Evolutionary conservation across 53 echinoderm and acorn worm species (phyloP).

Genomic region (Patiria pectinifera): DNA sequence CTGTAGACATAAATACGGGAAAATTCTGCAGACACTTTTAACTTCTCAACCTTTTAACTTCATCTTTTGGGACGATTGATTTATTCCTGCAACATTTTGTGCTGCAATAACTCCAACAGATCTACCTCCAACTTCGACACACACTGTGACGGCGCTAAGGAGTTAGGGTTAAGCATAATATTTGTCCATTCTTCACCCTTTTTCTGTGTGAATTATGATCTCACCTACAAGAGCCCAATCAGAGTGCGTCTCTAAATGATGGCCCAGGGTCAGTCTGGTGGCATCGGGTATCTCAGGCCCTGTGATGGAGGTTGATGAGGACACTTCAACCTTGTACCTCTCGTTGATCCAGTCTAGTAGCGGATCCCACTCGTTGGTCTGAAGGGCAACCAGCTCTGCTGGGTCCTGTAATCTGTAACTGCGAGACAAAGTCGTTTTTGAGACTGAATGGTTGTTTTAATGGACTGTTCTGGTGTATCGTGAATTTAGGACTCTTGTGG

Average conservation of each 20-base stretch:
- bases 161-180: background rate
- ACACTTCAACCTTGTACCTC: slow-evolving; percentile 82
- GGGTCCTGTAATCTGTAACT: slow-evolving; percentile 93
- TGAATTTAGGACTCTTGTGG: too few relatives aligned
- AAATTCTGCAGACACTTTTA: too few relatives aligned
- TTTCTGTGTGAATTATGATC: background rate
- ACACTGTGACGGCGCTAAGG: too few relatives aligned
- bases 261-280: slow-evolving; percentile 66
- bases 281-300: slow-evolving; percentile 79
- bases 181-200: background rate
- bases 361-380: slow-evolving; percentile 89
- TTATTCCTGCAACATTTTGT: too few relatives aligned
- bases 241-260: slow-evolving; percentile 83
- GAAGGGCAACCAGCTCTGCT: slow-evolving; percentile 79
- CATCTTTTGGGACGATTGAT: too few relatives aligned
- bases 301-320: slow-evolving; percentile 79
- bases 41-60: too few relatives aligned
- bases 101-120: too few relatives aligned
- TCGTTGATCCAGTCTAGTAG: slow-evolving; percentile 90
- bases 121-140: too few relatives aligned
- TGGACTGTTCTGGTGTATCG: background rate
- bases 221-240: slow-evolving; percentile 94
- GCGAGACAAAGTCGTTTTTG: background rate
- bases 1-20: too few relatives aligned
- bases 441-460: background rate